phyloP scores from a whole-genome alignment of 2,888 invertebrate genomes.

The Oxytorus armatus region DNA sequence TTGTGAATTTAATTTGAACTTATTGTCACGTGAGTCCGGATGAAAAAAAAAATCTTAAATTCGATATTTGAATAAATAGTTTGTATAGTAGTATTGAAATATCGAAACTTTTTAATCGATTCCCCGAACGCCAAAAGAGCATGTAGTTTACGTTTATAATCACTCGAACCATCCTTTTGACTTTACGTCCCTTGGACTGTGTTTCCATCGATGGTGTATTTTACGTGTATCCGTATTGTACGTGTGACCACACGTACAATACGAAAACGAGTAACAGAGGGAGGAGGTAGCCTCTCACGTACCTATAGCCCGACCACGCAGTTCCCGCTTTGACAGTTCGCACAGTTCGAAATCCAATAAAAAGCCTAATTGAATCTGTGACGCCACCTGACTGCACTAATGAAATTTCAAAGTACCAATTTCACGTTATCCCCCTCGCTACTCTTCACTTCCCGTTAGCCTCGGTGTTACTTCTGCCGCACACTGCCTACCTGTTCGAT shows the following conservation, averaged over 20 bases:
- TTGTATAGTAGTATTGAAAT: too few relatives aligned
- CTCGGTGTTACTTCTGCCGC: slow-evolving; percentile 5
- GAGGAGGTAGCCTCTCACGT: slow-evolving; percentile 23
- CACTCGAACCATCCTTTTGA: too few relatives aligned
- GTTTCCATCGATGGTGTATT: slow-evolving; percentile 3
- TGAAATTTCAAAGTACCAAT: slow-evolving; percentile 84
- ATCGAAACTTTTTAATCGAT: too few relatives aligned
- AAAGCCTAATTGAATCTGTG: slow-evolving; percentile 84
- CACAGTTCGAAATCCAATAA: slow-evolving; percentile 84
- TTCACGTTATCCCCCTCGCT: slow-evolving; percentile 80
- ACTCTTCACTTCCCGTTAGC: slow-evolving; percentile 72
- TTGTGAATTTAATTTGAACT: too few relatives aligned
- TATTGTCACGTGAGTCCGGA: too few relatives aligned
- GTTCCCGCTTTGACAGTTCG: slow-evolving; percentile 83
- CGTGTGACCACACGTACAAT: slow-evolving; percentile 10
- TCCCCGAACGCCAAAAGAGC: too few relatives aligned
- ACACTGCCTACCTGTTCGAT: slow-evolving; percentile 26
- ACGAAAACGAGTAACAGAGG: slow-evolving; percentile 24
- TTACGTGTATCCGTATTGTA: slow-evolving; percentile 20
- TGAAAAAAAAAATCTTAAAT: too few relatives aligned
- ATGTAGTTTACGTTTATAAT: too few relatives aligned
- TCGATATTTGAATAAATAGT: too few relatives aligned
- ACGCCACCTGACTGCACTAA: slow-evolving; percentile 84
- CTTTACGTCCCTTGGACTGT: neutral
- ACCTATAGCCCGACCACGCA: slow-evolving; percentile 70